phyloP scores from a whole-genome alignment of 2,888 invertebrate genomes.

The Muschampia plurimacula region DNA sequence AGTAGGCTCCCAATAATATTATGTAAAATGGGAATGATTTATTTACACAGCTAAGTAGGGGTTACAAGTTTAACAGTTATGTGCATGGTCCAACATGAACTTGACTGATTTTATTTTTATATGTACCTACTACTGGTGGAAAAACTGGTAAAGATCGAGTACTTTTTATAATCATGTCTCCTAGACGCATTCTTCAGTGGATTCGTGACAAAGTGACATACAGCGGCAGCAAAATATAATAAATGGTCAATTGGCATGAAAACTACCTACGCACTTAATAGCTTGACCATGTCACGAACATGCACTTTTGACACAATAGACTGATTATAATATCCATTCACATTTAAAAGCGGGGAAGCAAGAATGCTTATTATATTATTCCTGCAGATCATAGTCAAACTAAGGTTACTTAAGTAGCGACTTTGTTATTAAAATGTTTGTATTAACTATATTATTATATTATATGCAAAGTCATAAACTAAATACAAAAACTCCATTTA shows the following conservation, averaged over 20 bases:
- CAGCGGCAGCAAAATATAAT: slow-evolving; percentile 39
- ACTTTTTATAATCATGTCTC: background rate
- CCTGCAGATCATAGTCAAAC: background rate
- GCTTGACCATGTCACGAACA: slow-evolving; percentile 51
- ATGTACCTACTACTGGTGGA: too few species aligned
- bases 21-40: too few species aligned
- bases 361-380: background rate
- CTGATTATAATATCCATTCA: slow-evolving; percentile 1
- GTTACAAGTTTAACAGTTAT: too few species aligned
- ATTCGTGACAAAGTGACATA: slow-evolving; percentile 34
- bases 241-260: slow-evolving; percentile 54
- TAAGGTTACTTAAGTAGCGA: background rate
- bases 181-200: background rate
- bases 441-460: background rate
- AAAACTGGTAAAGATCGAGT: too few species aligned
- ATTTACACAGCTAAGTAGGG: too few species aligned
- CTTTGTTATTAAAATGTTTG: background rate
- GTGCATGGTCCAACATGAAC: too few species aligned
- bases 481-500: background rate
- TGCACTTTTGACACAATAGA: slow-evolving; percentile 44
- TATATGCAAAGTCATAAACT: background rate
- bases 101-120: too few species aligned
- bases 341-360: background rate
- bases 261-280: slow-evolving; percentile 45
- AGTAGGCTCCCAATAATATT: too few species aligned